A percentile compares a stretch with the other conserved stretches of the same genome.
Evolutionary conservation across 2,797 vertebrate species (phyloP).

Genomic region (Hapalemur alaotrensis): DNA sequence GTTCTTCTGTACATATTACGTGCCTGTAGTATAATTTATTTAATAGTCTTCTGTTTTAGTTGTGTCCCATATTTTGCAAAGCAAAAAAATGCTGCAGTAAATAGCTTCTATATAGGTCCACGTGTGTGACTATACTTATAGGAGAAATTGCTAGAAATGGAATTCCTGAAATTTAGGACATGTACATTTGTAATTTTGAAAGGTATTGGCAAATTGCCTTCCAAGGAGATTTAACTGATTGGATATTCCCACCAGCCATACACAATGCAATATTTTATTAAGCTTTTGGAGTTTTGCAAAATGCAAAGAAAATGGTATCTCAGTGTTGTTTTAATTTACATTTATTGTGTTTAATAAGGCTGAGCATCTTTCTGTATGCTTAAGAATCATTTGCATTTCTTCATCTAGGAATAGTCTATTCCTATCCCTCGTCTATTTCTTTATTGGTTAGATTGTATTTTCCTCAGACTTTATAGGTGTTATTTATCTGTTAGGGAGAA

Average conservation of each 20-base stretch:
- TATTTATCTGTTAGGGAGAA: background rate
- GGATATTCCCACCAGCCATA: background rate
- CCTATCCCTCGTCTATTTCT: background rate
- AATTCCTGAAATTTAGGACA: background rate
- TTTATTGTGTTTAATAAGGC: background rate
- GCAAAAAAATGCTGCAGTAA: background rate
- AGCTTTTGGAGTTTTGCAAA: background rate
- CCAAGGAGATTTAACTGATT: background rate
- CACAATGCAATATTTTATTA: background rate
- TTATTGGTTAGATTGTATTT: background rate
- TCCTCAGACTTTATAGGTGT: background rate
- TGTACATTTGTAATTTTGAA: background rate
- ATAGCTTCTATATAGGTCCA: background rate
- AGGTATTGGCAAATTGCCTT: background rate
- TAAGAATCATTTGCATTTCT: background rate
- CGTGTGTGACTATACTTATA: background rate
- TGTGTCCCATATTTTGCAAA: background rate
- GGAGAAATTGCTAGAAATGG: background rate
- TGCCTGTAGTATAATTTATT: background rate
- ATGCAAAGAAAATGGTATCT: background rate
- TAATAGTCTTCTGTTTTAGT: background rate
- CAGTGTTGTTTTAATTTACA: background rate
- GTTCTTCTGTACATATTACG: background rate
- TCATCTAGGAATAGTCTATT: background rate
- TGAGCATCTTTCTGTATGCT: background rate